Conservation (phyloP, 2,797 vertebrate species). For the Cebuella pygmaea region DNA sequence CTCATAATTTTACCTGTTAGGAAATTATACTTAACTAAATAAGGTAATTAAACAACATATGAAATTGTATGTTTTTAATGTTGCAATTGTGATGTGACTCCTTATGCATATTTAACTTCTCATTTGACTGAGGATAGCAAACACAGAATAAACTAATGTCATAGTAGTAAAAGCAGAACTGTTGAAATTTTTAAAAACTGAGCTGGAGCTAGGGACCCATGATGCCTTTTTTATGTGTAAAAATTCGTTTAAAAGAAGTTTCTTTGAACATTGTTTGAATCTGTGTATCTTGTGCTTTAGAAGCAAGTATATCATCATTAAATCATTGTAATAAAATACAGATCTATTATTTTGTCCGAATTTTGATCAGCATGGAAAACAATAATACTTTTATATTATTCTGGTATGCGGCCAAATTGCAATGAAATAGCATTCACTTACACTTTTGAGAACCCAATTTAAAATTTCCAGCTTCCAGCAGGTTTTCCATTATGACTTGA, state of each 20-base stretch:
- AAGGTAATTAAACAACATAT: not conserved
- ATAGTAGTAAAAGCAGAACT: not conserved
- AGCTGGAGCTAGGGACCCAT: accelerated
- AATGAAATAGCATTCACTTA: not conserved
- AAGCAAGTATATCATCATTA: not conserved
- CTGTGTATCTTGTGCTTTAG: not conserved
- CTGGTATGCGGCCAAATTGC: not conserved
- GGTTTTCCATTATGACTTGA: not conserved
- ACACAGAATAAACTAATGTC: not conserved
- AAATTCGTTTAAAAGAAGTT: not conserved
- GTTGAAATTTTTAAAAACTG: not conserved
- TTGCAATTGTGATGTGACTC: not conserved
- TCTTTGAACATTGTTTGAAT: not conserved
- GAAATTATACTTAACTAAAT: not conserved
- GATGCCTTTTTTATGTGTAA: not conserved
- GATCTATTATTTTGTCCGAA: not conserved
- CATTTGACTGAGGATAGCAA: not conserved
- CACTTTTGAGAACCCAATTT: slow-evolving; percentile 8
- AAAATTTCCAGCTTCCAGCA: slow-evolving; percentile 24
- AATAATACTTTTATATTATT: not conserved
- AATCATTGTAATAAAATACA: not conserved
- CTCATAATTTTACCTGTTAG: not conserved
- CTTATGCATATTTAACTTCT: not conserved
- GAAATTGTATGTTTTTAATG: not conserved
- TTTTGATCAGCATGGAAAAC: not conserved